Conservation (phyloP, 30 jellyfish, hydroid and myxozoan genomes). For the Catostylus mosaicus region DNA sequence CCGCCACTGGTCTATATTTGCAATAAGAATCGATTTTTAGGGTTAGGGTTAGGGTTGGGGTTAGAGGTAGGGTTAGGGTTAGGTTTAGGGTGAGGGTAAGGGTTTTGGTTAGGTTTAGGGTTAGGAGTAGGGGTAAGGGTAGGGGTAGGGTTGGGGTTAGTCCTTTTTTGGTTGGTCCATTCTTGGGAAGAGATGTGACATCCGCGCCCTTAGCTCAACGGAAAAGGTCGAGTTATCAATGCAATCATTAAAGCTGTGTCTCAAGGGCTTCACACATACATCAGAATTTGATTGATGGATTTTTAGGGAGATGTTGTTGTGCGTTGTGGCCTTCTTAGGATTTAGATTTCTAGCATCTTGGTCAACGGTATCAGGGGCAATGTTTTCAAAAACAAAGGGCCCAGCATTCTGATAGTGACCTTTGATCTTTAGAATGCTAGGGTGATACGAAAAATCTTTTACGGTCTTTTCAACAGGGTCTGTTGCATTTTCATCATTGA, state of each 20-base stretch:
- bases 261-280: neutral
- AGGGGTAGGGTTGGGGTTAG: too few species aligned
- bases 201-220: neutral
- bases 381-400: neutral
- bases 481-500: neutral
- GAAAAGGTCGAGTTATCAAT: neutral
- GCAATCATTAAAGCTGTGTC: neutral
- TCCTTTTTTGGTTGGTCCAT: too few species aligned
- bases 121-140: too few species aligned
- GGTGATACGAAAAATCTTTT: neutral
- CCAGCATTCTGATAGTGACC: neutral
- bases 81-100: too few species aligned
- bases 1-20: too few species aligned
- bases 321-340: neutral
- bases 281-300: neutral
- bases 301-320: neutral
- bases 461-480: neutral
- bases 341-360: neutral
- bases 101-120: too few species aligned
- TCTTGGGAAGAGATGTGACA: neutral
- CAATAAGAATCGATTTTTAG: too few species aligned
- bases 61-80: too few species aligned
- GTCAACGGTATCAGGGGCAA: neutral
- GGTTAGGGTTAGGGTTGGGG: too few species aligned
- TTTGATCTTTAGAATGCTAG: neutral